Percentiles rank a stretch among this genome's conserved stretches.
Conservation (phyloP, 2,888 invertebrate species). For the Dryobotodes eremita region DNA sequence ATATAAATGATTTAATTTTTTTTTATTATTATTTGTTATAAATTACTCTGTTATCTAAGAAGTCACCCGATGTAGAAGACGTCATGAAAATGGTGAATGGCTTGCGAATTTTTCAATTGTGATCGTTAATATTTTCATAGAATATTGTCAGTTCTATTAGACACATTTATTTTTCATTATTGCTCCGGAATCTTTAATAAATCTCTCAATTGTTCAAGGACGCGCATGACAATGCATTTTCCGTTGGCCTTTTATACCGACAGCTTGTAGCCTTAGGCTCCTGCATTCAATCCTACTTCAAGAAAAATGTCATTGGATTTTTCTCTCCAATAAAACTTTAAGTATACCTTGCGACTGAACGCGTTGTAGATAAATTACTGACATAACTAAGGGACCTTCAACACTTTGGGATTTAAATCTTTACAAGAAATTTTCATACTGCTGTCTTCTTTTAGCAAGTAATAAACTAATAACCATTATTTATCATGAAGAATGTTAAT, state of each 20-base stretch:
- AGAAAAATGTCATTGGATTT: slow-evolving; percentile 5
- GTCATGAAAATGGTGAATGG: background rate
- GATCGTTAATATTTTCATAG: background rate
- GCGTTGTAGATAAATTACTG: background rate
- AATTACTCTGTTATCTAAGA: background rate
- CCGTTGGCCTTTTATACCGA: background rate
- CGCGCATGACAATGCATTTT: slow-evolving; percentile 7
- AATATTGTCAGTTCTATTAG: background rate
- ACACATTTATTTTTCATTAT: background rate
- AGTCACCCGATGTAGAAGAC: background rate
- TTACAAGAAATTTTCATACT: background rate
- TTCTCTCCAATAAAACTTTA: background rate
- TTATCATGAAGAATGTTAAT: background rate
- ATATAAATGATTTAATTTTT: no score
- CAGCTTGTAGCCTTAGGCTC: background rate
- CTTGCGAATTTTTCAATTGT: background rate
- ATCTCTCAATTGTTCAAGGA: background rate
- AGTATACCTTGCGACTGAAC: background rate
- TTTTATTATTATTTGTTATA: background rate
- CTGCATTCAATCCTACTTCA: slow-evolving; percentile 14
- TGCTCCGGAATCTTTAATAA: background rate
- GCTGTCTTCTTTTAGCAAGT: background rate
- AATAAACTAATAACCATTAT: background rate
- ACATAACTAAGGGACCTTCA: no score
- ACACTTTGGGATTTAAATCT: background rate